Base-by-base conservation (phyloP, 2,888 invertebrate species). In the Meganola albula region DNA sequence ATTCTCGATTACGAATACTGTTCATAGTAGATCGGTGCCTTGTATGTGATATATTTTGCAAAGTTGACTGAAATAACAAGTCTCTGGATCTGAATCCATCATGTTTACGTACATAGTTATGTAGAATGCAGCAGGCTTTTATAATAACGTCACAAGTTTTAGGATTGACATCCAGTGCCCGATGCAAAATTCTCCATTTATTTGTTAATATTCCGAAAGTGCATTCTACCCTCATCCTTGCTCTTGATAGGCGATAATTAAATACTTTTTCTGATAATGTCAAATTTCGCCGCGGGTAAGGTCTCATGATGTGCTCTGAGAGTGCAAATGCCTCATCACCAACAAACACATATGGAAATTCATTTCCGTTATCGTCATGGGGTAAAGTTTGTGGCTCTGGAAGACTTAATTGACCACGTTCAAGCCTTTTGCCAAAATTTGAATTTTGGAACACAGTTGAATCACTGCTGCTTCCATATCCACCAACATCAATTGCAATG, bases 241-340 rank as follows among this genome's bases (percentile, higher is more conserved):
- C 28, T 16, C 10, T 18, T 28, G 39, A 35, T 10, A 28, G 32
- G 10, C 31, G 18, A 10, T 39, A 37, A 30, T 37, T 41, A 35
- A 27, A 40, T 22, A 37, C 27, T 10, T 31, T 35, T 41, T 41
- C 30, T 31, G 23, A 25, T 18, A 10, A 12, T n/a, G 31, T 9
- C 10, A 30, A 14, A 12, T 30, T 30, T 23, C 23, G 11, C 11
- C 12, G 33, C 3, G 37, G 31, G 31, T 41, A 40, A 10, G 40
- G 40, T 20, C 30, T 26, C 30, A 33, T 28, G 21, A 37, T 26
- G 32, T 41, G 29, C 3, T 34, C 24, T 28, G 43, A 43, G 12
- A 37, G 38, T 7, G 35, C 28, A 26, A 44, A 44, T 29, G 32
- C 40, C 32, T 40, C 44, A 24, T 44, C 44, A 10, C 40, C 41